Conservation (phyloP, 2,113 vertebrate species). For the Bujurquina vittata region DNA sequence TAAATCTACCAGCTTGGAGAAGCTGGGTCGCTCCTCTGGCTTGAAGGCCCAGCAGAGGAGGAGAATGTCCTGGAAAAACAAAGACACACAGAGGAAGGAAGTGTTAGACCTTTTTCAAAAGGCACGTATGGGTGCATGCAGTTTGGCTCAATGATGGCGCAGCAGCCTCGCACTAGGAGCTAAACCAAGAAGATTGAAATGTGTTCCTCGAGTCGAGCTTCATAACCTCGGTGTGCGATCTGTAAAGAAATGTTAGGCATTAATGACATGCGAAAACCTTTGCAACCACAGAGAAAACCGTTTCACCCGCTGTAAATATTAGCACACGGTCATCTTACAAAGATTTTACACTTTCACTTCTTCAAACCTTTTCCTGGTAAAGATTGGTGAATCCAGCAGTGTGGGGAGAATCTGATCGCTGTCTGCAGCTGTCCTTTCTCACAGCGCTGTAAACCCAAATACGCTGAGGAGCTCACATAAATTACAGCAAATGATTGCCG, state of each 20-base stretch:
- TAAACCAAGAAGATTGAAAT: not conserved
- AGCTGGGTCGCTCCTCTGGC: constrained; percentile 94
- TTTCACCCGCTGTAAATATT: not conserved
- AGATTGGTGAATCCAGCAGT: not conserved
- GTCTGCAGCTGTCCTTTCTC: not conserved
- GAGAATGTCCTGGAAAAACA: constrained; percentile 88
- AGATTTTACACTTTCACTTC: not conserved
- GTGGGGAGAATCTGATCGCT: not conserved
- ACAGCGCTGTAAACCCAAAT: not conserved
- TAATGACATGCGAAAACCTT: not conserved
- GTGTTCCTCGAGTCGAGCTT: not conserved
- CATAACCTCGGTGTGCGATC: not conserved
- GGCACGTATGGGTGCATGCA: not conserved
- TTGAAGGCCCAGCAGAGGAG: constrained; percentile 97
- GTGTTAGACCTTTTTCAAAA: not conserved
- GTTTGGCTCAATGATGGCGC: not conserved
- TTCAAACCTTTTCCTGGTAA: not conserved
- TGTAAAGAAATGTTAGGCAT: accelerated
- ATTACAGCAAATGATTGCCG: not conserved
- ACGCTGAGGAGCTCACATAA: not conserved
- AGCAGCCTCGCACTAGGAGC: not conserved
- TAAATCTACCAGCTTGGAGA: constrained; percentile 98
- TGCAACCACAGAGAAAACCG: not conserved
- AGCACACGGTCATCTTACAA: not conserved
- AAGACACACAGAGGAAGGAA: not conserved